Conservation (phyloP, 2,888 invertebrate species). For the Apodemia hepburni region DNA sequence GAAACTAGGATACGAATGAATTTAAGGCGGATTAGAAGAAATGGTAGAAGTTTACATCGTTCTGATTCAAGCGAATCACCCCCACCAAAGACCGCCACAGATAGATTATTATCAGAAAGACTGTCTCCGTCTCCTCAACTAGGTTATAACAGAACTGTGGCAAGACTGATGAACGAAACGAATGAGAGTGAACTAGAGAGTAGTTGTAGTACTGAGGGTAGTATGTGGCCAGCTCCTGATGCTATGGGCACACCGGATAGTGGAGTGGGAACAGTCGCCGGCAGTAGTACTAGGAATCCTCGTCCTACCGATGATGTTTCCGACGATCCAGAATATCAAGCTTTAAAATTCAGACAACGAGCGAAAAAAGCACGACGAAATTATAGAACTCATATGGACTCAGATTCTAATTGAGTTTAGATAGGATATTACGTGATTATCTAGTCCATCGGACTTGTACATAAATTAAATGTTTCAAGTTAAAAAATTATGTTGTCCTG, state of each 20-base stretch:
- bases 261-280: constrained; percentile 56
- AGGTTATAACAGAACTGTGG: constrained; percentile 56
- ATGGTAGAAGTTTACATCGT: constrained; percentile 50
- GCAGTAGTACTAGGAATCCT: constrained; percentile 53
- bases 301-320: constrained; percentile 55
- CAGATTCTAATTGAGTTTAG: constrained; percentile 81
- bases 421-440: constrained; percentile 29
- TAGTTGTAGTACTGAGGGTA: constrained; percentile 66
- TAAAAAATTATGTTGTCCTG: not conserved
- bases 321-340: constrained; percentile 71
- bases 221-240: constrained; percentile 47
- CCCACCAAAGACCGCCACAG: constrained; percentile 48
- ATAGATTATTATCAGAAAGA: constrained; percentile 45
- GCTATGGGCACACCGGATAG: constrained; percentile 51
- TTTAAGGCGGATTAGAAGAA: constrained; percentile 48
- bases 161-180: constrained; percentile 71
- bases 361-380: constrained; percentile 82
- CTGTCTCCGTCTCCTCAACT: constrained; percentile 47
- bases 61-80: constrained; percentile 70
- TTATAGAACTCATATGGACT: constrained; percentile 83
- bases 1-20: constrained; percentile 46
- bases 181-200: constrained; percentile 74
- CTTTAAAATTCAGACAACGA: constrained; percentile 77
- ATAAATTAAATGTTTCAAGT: not conserved
- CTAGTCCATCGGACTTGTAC: constrained; percentile 9